Evolutionary conservation across 2,797 vertebrate genomes (phyloP).

Genomic region (Cottoperca gobio): DNA sequence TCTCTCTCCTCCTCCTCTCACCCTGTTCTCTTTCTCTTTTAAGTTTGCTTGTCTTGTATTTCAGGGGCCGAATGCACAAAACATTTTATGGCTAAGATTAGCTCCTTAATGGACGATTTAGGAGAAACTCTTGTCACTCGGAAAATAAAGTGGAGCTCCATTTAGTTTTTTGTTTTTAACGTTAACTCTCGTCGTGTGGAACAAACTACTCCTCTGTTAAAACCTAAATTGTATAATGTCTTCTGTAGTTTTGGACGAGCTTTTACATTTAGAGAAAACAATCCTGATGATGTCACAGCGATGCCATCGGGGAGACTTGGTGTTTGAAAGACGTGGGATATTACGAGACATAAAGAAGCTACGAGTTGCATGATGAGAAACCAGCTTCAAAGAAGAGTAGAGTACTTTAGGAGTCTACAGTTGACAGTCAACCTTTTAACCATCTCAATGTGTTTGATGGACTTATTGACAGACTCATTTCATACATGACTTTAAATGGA

Average conservation of each 20-base stretch:
- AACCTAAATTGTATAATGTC: not conserved
- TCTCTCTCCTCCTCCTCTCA: slow-evolving; percentile 14
- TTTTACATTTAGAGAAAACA: not conserved
- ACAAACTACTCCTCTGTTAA: not conserved
- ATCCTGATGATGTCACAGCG: not conserved
- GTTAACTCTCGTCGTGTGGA: not conserved
- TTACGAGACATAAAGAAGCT: not conserved
- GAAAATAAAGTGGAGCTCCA: not conserved
- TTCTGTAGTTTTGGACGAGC: not conserved
- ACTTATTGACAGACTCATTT: not conserved
- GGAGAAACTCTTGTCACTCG: not conserved
- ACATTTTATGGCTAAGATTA: not conserved
- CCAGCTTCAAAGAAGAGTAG: too few species aligned
- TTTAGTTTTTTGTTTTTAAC: too few species aligned
- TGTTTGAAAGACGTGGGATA: not conserved
- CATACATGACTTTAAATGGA: not conserved
- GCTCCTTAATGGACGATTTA: not conserved
- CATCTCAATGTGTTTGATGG: not conserved
- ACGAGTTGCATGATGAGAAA: not conserved
- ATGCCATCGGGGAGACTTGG: not conserved
- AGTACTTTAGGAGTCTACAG: not conserved
- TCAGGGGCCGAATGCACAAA: not conserved
- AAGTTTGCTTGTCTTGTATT: slow-evolving; percentile 26
- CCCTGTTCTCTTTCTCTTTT: slow-evolving; percentile 28
- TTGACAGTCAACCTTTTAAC: not conserved